These are phyloP conservation scores for Eurytoma adleriae DNA, from an alignment of 2,888 invertebrate genomes.

Conservation along the genomic window DNA sequence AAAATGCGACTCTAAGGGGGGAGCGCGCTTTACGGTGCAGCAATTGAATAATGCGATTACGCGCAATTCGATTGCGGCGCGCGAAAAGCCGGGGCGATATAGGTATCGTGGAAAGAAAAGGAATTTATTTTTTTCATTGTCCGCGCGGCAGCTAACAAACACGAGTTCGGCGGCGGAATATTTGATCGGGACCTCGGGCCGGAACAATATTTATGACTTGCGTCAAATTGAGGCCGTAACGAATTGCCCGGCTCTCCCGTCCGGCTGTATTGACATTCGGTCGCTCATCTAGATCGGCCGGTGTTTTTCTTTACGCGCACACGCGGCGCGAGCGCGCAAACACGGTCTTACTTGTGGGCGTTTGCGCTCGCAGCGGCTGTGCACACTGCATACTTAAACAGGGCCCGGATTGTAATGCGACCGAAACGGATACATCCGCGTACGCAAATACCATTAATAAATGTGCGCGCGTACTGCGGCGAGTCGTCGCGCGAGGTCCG, in stretches of 20 bases:
- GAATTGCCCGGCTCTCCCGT: not conserved
- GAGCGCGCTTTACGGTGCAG: too few species aligned
- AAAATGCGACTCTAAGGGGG: too few species aligned
- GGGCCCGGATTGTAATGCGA: constrained; percentile 14
- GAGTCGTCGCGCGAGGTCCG: not conserved
- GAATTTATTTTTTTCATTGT: too few species aligned
- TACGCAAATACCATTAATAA: constrained; percentile 43
- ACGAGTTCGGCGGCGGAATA: constrained; percentile 8
- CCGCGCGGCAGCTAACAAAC: not conserved
- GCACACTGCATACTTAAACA: constrained; percentile 29
- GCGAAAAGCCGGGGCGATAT: too few species aligned
- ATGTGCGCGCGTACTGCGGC: not conserved
- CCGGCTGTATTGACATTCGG: not conserved
- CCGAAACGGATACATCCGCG: constrained; percentile 6
- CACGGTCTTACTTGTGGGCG: constrained; percentile 16
- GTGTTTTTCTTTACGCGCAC: too few species aligned
- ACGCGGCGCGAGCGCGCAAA: not conserved
- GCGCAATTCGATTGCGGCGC: too few species aligned
- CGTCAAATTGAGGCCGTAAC: constrained; percentile 12
- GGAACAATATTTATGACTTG: constrained; percentile 29
- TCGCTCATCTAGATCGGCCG: not conserved
- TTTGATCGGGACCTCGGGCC: constrained; percentile 9
- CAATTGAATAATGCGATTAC: too few species aligned
- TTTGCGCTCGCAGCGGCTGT: not conserved
- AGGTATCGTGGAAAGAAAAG: too few species aligned